Base-by-base conservation (phyloP, 2,888 invertebrate species). In the Dynastes grantii region DNA sequence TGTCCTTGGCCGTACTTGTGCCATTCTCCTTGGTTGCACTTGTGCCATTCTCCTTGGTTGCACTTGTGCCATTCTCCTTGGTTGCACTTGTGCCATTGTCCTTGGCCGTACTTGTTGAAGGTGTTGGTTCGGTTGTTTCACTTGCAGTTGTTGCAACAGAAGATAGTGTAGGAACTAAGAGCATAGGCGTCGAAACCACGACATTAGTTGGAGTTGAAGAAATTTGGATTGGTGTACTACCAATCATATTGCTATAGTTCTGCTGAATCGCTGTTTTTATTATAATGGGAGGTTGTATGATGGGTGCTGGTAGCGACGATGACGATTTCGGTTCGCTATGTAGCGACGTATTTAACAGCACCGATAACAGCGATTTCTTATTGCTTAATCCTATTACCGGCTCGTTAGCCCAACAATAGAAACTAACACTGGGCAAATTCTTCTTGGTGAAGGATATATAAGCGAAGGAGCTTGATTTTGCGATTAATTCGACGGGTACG, bases 401-500 rank as follows among this genome's bases (percentile, higher is more conserved):
- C 63, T 75, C 61, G 49, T 9, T 75, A 1, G 73, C 73, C 73
- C 73, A 75, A 27, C 73, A 75, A 27, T 75, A 75, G 32, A 75
- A 61, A 63, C 45, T 55, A n/a, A 22, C 13, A 4, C 22, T 13
- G 13, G 4, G 9, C 13, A 27, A 11, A 0, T 22, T 8, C 13
- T 64, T 73, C 32, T 51, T 61, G 13, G 6, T n/a, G 27, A 53
- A 64, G 5, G 73, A 51, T 29, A 78, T 65, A 45, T 63, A 37
- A n/a, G 78, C 78, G 40, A 53, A 71, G 2, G 64, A 61, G 37
- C 45, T 78, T 27, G 63, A 22, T 22, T 64, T 73, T 3, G 63
- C 73, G 13, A 63, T 45, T 40, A 78, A 51, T 22, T 73, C 64
- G 32, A 78, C 51, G 2, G 78, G 78, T 32, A 78, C 78, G 13